Evolutionary conservation across 2,113 vertebrate species (phyloP).

Genomic region (Leptobrachium leishanense): DNA sequence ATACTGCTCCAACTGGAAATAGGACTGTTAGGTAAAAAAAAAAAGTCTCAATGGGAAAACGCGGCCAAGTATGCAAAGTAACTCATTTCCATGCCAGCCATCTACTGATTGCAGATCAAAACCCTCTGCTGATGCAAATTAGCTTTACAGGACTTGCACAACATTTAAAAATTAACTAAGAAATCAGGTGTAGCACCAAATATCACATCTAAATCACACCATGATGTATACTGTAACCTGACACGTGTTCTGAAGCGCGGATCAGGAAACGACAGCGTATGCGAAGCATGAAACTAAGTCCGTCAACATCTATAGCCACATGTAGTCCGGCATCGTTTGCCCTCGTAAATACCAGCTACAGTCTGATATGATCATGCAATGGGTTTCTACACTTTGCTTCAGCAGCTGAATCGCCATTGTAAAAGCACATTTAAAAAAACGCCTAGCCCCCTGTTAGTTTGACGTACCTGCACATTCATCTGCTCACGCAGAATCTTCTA

Average conservation of each 20-base stretch:
- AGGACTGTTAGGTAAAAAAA: neutral
- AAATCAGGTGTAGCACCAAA: neutral
- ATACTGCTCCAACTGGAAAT: neutral
- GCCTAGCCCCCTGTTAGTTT: constrained; percentile 46
- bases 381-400: neutral
- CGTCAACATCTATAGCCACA: neutral
- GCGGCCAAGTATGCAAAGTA: neutral
- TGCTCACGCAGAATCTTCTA: constrained; percentile 51
- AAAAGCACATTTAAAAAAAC: constrained; percentile 53
- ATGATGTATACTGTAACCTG: neutral
- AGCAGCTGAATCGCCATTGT: neutral
- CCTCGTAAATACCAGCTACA: constrained; percentile 9
- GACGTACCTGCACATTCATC: constrained; percentile 82
- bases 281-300: constrained; percentile 32
- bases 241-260: neutral
- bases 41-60: neutral
- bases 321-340: constrained; percentile 2
- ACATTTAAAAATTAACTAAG: neutral
- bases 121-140: neutral
- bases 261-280: constrained; percentile 10
- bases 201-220: neutral
- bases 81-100: no score
- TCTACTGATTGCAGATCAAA: no score
- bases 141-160: neutral
- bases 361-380: neutral